phyloP scores from a whole-genome alignment of 2,797 vertebrate species.

The Micropoecilia bifurca region DNA sequence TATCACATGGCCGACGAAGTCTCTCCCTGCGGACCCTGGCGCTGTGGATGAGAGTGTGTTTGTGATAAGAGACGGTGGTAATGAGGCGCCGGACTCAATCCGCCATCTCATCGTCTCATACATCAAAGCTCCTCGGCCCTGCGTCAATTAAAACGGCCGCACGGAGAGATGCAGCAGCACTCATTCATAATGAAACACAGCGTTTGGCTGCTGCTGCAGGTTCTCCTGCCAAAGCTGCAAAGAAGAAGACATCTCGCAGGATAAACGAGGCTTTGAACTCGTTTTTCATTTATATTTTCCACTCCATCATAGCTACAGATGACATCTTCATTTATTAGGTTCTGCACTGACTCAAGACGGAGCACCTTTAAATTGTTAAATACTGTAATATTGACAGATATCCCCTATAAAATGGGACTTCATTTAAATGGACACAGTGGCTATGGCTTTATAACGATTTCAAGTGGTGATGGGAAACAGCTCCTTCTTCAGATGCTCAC shows the following conservation, averaged over 20 bases:
- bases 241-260: constrained; percentile 30
- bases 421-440: background rate
- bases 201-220: constrained; percentile 43
- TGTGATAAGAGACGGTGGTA: constrained; percentile 33
- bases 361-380: background rate
- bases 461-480: background rate
- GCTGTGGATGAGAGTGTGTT: background rate
- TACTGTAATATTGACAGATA: constrained; percentile 16
- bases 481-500: constrained; percentile 39
- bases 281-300: background rate
- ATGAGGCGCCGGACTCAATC: constrained; percentile 49
- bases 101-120: constrained; percentile 34
- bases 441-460: background rate
- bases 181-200: constrained; percentile 73
- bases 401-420: constrained; percentile 1
- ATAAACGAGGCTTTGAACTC: constrained; percentile 37
- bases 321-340: constrained; percentile 12
- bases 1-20: constrained; percentile 28
- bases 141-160: constrained; percentile 60
- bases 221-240: constrained; percentile 43
- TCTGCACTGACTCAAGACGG: background rate
- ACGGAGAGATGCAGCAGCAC: constrained; percentile 28
- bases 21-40: constrained; percentile 27
- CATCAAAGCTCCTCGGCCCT: constrained; percentile 60
- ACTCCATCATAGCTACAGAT: constrained; percentile 6